Evolutionary conservation across 2,797 vertebrate species (phyloP).

Genomic region (Brachyrhaphis roseni): DNA sequence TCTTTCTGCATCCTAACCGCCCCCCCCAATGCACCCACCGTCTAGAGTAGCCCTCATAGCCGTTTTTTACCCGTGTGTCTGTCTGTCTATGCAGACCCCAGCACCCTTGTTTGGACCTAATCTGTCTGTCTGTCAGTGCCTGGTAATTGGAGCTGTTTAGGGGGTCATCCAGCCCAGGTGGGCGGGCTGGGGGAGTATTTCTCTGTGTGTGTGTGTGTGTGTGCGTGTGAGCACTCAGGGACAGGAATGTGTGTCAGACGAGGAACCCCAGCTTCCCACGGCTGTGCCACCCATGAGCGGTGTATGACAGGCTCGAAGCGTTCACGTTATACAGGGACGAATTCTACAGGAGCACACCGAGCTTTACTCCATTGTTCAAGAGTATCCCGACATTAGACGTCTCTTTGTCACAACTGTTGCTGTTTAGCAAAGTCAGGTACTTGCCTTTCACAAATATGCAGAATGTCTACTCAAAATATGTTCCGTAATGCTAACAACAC

Average conservation of each 20-base stretch:
- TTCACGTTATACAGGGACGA: conserved; percentile 50
- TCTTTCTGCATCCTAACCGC: conserved; percentile 17
- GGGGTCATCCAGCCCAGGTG: conserved; percentile 90
- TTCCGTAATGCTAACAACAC: conserved; percentile 5
- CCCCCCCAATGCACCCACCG: neutral
- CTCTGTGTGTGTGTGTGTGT: conserved; percentile 22
- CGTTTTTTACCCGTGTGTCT: conserved; percentile 42
- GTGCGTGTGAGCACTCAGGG: conserved; percentile 57
- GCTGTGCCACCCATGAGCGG: conserved; percentile 67
- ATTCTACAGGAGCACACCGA: conserved; percentile 70
- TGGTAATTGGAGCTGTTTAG: conserved; percentile 94
- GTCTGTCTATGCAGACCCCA: conserved; percentile 75
- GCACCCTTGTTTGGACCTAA: conserved; percentile 84
- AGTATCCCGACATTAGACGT: neutral
- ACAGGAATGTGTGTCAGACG: conserved; percentile 81
- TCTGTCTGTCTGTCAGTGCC: conserved; percentile 94
- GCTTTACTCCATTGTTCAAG: conserved; percentile 36
- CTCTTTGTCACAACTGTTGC: conserved; percentile 9
- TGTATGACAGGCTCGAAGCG: conserved; percentile 60
- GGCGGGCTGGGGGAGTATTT: conserved; percentile 75
- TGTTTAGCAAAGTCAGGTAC: conserved; percentile 4
- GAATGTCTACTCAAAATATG: neutral
- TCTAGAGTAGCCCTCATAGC: conserved; percentile 21
- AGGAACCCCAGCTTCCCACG: conserved; percentile 81
- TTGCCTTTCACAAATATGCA: neutral